These are phyloP conservation scores for fruit fly (Drosophila melanogaster) DNA, from an alignment of 1,140 invertebrate species.

Conservation along the genomic window Release_6_plus_ISO1_MT NT_033777.3:9881501-9882000, in stretches of 20 bases:
- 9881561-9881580: constrained; percentile 81
- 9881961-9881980: constrained; percentile 63
- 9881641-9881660: constrained; percentile 28
- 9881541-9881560: constrained; percentile 75
- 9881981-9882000: constrained; percentile 58
- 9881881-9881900: constrained; percentile 10
- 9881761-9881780: constrained; percentile 13
- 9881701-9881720: constrained; percentile 77
- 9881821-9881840: constrained; percentile 54
- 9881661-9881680: constrained; percentile 71
- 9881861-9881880: constrained; percentile 34
- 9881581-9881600: constrained; percentile 78
- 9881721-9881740: constrained; percentile 26
- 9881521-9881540: constrained; percentile 38
- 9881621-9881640: constrained; percentile 63
- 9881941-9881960: constrained; percentile 38
- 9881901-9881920: constrained; percentile 81
- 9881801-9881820: constrained; percentile 79
- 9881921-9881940: constrained; percentile 73
- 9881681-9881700: constrained; percentile 67
- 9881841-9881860: constrained; percentile 67
- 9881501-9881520: background rate
- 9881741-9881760: constrained; percentile 13
- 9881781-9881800: constrained; percentile 29
- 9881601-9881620: constrained; percentile 83